These are phyloP conservation scores for Tetranychus cinnabarinus DNA, from an alignment of 1,140 invertebrate genomes.

Conservation along the genomic window DNA sequence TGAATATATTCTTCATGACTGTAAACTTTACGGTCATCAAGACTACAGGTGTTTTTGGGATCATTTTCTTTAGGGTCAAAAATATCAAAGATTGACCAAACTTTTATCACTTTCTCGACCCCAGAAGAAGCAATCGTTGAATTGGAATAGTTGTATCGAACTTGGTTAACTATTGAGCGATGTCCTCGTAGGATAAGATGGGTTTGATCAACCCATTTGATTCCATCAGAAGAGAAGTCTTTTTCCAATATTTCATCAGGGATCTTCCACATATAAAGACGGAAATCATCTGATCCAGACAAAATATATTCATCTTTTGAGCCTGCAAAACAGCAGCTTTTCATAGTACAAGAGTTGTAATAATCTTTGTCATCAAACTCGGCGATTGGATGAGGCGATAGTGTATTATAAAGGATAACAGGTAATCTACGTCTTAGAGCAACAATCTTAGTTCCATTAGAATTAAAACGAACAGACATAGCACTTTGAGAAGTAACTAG, in stretches of 20 bases:
- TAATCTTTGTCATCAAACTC: slow-evolving; percentile 77
- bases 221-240: not conserved
- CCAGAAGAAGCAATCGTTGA: slow-evolving; percentile 73
- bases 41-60: slow-evolving; percentile 7
- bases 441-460: slow-evolving; percentile 47
- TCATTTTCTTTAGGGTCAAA: slow-evolving; percentile 25
- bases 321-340: slow-evolving; percentile 82
- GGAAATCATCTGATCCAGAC: slow-evolving; percentile 82
- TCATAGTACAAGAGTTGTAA: slow-evolving; percentile 91
- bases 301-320: slow-evolving; percentile 62
- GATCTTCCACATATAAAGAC: slow-evolving; percentile 79
- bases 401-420: slow-evolving; percentile 49
- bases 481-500: slow-evolving; percentile 42
- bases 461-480: slow-evolving; percentile 74
- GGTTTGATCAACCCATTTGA: slow-evolving; percentile 32
- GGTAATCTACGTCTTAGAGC: slow-evolving; percentile 54
- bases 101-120: slow-evolving; percentile 83
- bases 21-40: slow-evolving; percentile 43
- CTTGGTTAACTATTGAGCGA: slow-evolving; percentile 86
- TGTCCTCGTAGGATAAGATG: slow-evolving; percentile 67
- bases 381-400: slow-evolving; percentile 37
- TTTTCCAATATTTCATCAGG: slow-evolving; percentile 26
- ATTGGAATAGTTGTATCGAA: slow-evolving; percentile 59
- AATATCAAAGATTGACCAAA: slow-evolving; percentile 50
- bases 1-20: slow-evolving; percentile 63